These are phyloP conservation scores for Anseranas semipalmata DNA, from an alignment of 2,113 vertebrate species.

Conservation along the genomic window DNA sequence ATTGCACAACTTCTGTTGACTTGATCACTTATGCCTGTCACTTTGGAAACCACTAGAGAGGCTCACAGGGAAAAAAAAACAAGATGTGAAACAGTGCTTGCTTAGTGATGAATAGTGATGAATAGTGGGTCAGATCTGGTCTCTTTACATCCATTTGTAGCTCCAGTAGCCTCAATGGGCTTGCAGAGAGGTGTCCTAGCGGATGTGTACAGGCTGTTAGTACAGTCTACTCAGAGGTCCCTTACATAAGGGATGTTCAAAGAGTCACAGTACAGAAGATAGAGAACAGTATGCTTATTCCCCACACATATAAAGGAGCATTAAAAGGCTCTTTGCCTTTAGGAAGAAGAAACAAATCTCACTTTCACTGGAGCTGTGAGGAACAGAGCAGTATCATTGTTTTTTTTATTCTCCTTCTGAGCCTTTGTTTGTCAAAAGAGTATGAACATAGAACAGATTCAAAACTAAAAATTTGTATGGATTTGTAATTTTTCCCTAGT, in stretches of 20 bases:
- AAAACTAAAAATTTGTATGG: not conserved
- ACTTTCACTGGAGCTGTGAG: not conserved
- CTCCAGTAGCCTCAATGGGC: not conserved
- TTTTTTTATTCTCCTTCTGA: not conserved
- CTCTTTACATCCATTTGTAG: not conserved
- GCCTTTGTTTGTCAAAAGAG: not conserved
- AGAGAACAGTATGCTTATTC: not conserved
- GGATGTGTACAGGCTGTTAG: not conserved
- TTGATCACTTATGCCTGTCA: not conserved
- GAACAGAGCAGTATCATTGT: not conserved
- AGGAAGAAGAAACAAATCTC: not conserved
- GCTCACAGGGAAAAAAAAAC: not conserved
- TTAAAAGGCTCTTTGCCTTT: not conserved
- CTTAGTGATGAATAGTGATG: not conserved
- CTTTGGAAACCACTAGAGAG: not conserved
- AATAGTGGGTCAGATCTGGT: not conserved
- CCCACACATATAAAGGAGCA: not conserved
- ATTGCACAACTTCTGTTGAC: conserved; percentile 29
- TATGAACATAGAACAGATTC: not conserved
- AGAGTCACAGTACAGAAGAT: not conserved
- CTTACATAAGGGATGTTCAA: not conserved
- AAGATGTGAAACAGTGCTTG: not conserved
- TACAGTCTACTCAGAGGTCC: not conserved
- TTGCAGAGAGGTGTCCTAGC: not conserved
- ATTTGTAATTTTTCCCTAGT: not conserved